Base-by-base conservation (phyloP, 2,888 invertebrate species). In the Arenicola marina region DNA sequence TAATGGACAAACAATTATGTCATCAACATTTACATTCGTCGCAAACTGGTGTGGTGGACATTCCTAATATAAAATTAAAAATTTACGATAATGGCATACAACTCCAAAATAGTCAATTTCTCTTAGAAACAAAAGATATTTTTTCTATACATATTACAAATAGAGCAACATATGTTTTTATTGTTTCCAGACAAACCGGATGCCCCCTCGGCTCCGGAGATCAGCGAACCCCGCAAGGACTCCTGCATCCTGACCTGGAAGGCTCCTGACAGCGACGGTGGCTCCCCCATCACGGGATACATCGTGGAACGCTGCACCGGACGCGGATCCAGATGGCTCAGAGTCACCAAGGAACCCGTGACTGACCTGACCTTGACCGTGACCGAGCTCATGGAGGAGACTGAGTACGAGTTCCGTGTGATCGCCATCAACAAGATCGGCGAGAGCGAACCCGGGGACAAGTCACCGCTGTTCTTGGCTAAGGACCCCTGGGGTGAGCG, bases 351-450 rank as follows among this genome's bases (percentile, higher is more conserved):
- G 2, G 60, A 65, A 34, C 32, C 48, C 4, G 33, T 67, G n/a
- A 4, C 48, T 7, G 64, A 64, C 15, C 48, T 62, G 21, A 58
- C 21, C 32, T 38, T 45, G 26, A 46, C 11, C 7, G 62, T 63
- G 53, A 59, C 48, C 1, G 76, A 80, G 57, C 75, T 84, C 55
- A 72, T 76, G 38, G 79, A 80, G 38, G 81, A 79, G 51, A 70
- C 73, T 44, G 74, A 92, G 75, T 95, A 95, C 78, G 67, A 77
- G 69, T 83, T 83, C 77, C 72, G 82, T 38, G 78, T 83, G 24
- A 72, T 73, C 3, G 82, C 83, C 32, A 74, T 78, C 26, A 83
- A 83, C 69, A 88, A 91, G 85, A 93, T 95, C 87, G 87, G 94
- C 11, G 61, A 61, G 31, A 66, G 69, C n/a, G 44, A 58, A 24